These are phyloP conservation scores for Pinctada fucata DNA, from an alignment of 2,888 invertebrate genomes.

Conservation along the genomic window DNA sequence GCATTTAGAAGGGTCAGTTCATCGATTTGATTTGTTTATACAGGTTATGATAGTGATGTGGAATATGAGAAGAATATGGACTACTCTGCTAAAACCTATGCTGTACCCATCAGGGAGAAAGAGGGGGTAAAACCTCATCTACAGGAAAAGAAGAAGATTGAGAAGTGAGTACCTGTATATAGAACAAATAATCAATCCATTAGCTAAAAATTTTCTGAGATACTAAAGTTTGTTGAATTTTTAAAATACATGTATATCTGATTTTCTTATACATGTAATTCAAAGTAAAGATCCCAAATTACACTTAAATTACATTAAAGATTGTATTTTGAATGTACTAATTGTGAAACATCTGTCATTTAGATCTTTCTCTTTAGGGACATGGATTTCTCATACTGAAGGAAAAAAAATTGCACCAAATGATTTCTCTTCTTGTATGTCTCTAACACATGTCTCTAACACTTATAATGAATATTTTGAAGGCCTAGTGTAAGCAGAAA, in stretches of 20 bases:
- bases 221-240: not conserved
- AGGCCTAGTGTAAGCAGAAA: constrained; percentile 72
- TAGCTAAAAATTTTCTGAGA: not conserved
- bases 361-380: too few relatives aligned
- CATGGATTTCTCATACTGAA: too few relatives aligned
- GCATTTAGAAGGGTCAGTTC: too few relatives aligned
- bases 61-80: constrained; percentile 75
- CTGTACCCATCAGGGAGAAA: constrained; percentile 68
- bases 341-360: too few relatives aligned
- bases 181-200: too few relatives aligned
- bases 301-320: not conserved
- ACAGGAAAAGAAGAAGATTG: constrained; percentile 62
- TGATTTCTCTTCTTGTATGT: too few relatives aligned
- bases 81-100: constrained; percentile 74
- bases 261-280: not conserved
- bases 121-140: constrained; percentile 70
- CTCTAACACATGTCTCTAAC: too few relatives aligned
- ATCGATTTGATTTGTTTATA: not conserved
- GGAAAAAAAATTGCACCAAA: too few relatives aligned
- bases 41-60: constrained; percentile 77
- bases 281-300: not conserved
- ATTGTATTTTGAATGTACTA: too few relatives aligned
- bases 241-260: too few relatives aligned
- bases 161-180: constrained; percentile 53
- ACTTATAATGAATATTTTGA: not conserved